Percentiles rank a stretch among this genome's conserved stretches.
These are phyloP conservation scores for Anguilla marmorata DNA, from an alignment of 2,797 vertebrate genomes.

Conservation along the genomic window DNA sequence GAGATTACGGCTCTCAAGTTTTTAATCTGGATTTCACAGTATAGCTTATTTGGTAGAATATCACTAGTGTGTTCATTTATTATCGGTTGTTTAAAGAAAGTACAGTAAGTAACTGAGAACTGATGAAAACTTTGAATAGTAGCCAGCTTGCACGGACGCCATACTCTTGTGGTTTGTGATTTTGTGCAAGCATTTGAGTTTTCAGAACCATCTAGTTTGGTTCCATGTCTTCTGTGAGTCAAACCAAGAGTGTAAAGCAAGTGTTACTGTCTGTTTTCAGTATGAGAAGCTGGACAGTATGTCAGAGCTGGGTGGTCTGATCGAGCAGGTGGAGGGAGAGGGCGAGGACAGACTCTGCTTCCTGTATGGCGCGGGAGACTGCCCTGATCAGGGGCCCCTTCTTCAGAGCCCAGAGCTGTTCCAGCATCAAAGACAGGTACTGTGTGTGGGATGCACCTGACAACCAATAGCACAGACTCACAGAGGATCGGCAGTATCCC, in stretches of 20 bases:
- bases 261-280: conserved; percentile 54
- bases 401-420: conserved; percentile 76
- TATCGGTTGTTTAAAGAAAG: not conserved
- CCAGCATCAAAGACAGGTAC: conserved; percentile 88
- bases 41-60: not conserved
- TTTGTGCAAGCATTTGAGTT: not conserved
- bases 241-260: not conserved
- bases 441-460: not conserved
- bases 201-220: not conserved
- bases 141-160: not conserved
- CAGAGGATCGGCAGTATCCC: not conserved
- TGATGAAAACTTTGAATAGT: not conserved
- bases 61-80: not conserved
- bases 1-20: not conserved
- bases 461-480: not conserved
- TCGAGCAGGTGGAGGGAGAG: conserved; percentile 66
- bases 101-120: not conserved
- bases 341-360: conserved; percentile 66
- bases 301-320: conserved; percentile 69
- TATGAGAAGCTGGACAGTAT: conserved; percentile 79
- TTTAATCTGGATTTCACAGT: not conserved
- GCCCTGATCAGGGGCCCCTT: conserved; percentile 61
- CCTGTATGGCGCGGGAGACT: conserved; percentile 62
- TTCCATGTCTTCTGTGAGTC: not conserved
- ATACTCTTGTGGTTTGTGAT: not conserved